A percentile compares a stretch with the other conserved stretches of the same genome.
Conservation (phyloP, 2,113 vertebrate genomes). For the Tychaedon coryphoeus region DNA sequence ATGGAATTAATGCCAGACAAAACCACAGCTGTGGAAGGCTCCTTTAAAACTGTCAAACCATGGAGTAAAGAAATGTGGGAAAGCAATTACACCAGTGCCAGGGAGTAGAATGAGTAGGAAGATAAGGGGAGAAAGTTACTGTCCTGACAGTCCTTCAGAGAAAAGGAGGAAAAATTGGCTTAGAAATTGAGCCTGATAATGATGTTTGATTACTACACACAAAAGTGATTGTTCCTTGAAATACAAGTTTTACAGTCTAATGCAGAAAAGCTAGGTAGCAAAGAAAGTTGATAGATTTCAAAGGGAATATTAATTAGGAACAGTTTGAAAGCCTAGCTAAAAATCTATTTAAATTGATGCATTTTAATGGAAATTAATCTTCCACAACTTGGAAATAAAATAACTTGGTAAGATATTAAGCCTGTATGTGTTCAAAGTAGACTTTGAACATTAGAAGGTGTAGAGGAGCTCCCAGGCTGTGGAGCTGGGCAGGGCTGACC, state of each 20-base stretch:
- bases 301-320: conserved; percentile 33
- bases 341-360: neutral
- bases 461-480: neutral
- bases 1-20: neutral
- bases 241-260: neutral
- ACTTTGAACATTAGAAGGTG: neutral
- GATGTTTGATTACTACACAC: neutral
- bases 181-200: neutral
- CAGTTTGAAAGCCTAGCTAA: neutral
- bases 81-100: neutral
- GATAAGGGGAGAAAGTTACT: conserved; percentile 32
- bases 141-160: neutral
- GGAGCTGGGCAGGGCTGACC: neutral
- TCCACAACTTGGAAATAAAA: neutral
- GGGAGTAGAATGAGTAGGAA: neutral
- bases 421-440: neutral
- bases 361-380: conserved; percentile 6
- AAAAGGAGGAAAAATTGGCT: conserved; percentile 5
- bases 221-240: conserved; percentile 1
- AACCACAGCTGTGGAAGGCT: neutral
- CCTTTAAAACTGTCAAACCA: neutral
- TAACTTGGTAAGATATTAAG: neutral
- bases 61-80: neutral
- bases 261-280: neutral
- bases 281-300: neutral